phyloP scores from a whole-genome alignment of 2,888 invertebrate genomes.

The Liodrosophila aerea region DNA sequence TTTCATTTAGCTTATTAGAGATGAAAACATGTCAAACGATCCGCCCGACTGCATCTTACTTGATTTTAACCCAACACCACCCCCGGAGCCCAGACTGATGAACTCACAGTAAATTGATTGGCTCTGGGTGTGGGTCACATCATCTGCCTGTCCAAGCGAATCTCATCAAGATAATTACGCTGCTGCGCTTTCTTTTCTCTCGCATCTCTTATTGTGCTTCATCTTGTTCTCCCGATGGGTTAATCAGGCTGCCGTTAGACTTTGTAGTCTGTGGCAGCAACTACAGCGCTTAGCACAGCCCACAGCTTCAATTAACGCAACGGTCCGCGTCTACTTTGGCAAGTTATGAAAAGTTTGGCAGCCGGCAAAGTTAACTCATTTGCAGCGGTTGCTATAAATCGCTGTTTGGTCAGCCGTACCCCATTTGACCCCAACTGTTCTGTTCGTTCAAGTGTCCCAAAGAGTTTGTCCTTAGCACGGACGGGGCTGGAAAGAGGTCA shows the following conservation, averaged over 20 bases:
- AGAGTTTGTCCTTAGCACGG: conserved; percentile 14
- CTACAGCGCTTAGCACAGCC: conserved; percentile 37
- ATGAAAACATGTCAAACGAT: conserved; percentile 57
- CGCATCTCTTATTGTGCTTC: not conserved
- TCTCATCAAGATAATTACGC: conserved; percentile 70
- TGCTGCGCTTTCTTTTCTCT: conserved; percentile 21
- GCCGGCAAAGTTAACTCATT: conserved; percentile 70
- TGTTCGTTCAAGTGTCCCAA: conserved; percentile 4
- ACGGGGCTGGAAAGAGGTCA: not conserved
- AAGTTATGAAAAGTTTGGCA: conserved; percentile 66
- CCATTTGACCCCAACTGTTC: not conserved
- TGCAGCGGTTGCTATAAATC: conserved; percentile 60
- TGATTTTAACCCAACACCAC: conserved; percentile 54
- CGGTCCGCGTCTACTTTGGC: conserved; percentile 44
- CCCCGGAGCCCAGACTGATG: conserved; percentile 41
- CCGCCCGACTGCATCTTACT: conserved; percentile 49
- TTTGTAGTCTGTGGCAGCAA: conserved; percentile 37
- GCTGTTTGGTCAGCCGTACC: conserved; percentile 46
- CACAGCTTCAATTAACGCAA: conserved; percentile 65
- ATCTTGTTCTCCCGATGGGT: conserved; percentile 50
- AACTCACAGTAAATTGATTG: conserved; percentile 27
- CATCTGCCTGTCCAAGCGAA: conserved; percentile 35
- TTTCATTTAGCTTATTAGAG: conserved; percentile 56
- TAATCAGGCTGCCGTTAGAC: conserved; percentile 61
- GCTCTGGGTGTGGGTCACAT: conserved; percentile 31